These are phyloP conservation scores for Lontra canadensis DNA, from an alignment of 2,113 vertebrate species.

Conservation along the genomic window DNA sequence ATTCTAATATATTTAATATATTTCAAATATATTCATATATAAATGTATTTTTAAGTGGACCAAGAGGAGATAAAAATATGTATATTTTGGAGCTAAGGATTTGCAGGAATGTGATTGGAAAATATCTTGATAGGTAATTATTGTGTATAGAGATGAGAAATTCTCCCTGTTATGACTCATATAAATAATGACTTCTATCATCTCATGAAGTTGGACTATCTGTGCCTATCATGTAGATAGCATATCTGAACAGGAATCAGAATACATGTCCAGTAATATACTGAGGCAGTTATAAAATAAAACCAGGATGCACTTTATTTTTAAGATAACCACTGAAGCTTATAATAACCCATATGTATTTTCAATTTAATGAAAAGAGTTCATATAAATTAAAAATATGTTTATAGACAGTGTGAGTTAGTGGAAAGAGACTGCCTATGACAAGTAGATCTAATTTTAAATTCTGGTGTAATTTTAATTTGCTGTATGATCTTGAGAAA, in stretches of 20 bases:
- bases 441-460: neutral
- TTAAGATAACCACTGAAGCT: neutral
- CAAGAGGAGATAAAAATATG: neutral
- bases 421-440: neutral
- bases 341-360: neutral
- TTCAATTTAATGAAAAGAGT: neutral
- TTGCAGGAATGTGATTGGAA: neutral
- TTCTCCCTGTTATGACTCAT: neutral
- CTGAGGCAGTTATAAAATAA: neutral
- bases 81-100: neutral
- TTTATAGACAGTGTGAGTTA: neutral
- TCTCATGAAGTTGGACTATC: neutral
- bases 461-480: neutral
- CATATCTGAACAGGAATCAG: neutral
- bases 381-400: neutral
- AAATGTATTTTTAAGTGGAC: neutral
- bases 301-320: neutral
- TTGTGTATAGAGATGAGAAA: neutral
- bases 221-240: accelerated
- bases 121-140: neutral
- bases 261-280: neutral
- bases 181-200: neutral
- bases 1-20: neutral
- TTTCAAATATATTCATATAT: neutral
- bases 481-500: neutral